phyloP scores from a whole-genome alignment of 2,113 vertebrate genomes.

The Myotis yumanensis region DNA sequence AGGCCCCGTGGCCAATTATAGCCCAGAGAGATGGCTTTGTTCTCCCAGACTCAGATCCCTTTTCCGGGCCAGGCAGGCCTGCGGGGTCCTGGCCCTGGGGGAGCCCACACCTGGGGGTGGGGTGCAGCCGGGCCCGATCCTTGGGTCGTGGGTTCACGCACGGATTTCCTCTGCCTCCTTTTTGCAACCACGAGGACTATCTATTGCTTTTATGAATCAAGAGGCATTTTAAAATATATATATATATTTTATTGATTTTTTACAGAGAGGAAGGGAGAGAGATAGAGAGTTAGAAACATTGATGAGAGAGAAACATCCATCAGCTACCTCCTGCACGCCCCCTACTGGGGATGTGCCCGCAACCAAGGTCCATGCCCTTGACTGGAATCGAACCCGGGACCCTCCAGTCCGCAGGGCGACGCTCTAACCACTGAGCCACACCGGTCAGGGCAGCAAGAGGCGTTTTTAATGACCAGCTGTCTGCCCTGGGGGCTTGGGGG shows the following conservation, averaged over 20 bases:
- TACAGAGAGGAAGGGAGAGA: too few relatives aligned
- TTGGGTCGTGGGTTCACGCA: accelerated
- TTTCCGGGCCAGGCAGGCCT: accelerated
- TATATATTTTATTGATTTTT: too few relatives aligned
- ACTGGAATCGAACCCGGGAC: too few relatives aligned
- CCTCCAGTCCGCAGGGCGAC: too few relatives aligned
- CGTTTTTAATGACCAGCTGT: neutral
- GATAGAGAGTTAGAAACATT: too few relatives aligned
- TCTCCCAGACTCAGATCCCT: accelerated
- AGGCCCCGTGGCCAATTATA: too few relatives aligned
- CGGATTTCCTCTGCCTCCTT: neutral
- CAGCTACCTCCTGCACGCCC: too few relatives aligned
- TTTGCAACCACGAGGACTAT: neutral
- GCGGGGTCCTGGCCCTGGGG: accelerated
- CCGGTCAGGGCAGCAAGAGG: neutral
- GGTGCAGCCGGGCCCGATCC: accelerated
- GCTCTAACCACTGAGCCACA: too few relatives aligned
- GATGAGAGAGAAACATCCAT: too few relatives aligned
- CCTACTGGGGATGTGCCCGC: too few relatives aligned
- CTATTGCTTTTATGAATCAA: neutral
- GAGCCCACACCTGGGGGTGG: accelerated
- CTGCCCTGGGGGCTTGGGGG: neutral
- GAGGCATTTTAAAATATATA: neutral
- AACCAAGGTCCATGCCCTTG: too few relatives aligned
- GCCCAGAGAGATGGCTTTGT: neutral